Conservation (phyloP, 2,797 vertebrate genomes). For the Hephaestus fuliginosus region DNA sequence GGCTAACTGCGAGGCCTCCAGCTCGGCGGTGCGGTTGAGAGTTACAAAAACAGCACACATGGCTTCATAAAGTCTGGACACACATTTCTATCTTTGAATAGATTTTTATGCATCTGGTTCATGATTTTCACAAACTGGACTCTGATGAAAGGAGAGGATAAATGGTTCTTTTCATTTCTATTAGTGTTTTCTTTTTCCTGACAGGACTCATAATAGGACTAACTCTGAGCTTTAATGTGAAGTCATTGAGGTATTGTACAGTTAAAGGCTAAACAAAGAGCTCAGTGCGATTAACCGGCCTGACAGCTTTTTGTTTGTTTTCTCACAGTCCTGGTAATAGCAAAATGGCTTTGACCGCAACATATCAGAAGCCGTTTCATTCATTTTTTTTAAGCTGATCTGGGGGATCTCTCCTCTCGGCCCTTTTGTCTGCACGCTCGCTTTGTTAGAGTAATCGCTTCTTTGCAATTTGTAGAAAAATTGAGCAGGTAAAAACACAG, state of each 20-base stretch:
- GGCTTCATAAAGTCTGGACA: too few species aligned
- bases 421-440: neutral
- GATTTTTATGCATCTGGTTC: neutral
- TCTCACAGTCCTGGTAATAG: neutral
- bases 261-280: constrained; percentile 26
- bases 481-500: constrained; percentile 5
- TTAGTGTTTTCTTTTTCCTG: neutral
- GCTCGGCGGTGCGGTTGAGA: neutral
- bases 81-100: neutral
- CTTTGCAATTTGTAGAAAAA: constrained; percentile 9
- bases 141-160: neutral
- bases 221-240: constrained; percentile 1
- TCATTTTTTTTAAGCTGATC: neutral
- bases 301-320: constrained; percentile 23
- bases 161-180: neutral
- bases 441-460: neutral
- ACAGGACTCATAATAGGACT: neutral
- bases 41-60: neutral
- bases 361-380: neutral
- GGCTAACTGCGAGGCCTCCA: neutral
- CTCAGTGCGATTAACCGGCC: neutral
- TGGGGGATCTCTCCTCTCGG: neutral
- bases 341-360: constrained; percentile 1
- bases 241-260: neutral
- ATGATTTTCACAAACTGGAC: neutral